Conservation (phyloP, 2,797 vertebrate genomes). For the Neoniphon sammara region DNA sequence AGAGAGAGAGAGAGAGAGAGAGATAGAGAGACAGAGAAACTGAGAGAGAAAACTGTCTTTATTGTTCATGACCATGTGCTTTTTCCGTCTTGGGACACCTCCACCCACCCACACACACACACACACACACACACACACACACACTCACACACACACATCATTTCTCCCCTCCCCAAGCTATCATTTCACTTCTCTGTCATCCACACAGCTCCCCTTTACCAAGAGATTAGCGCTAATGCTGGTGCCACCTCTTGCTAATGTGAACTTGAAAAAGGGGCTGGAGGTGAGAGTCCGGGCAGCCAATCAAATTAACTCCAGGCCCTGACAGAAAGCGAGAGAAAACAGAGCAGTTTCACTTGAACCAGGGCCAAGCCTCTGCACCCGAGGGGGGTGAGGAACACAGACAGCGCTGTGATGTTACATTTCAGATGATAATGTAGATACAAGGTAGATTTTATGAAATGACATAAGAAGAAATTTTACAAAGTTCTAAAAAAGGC, state of each 20-base stretch:
- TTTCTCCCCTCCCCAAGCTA: not conserved
- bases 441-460: not conserved
- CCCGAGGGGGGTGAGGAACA: conserved; percentile 50
- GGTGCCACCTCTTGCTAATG: not conserved
- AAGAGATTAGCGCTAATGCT: conserved; percentile 10
- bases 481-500: too few relatives aligned
- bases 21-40: not conserved
- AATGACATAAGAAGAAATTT: too few relatives aligned
- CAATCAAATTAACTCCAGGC: conserved; percentile 29
- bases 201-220: not conserved
- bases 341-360: conserved; percentile 83
- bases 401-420: not conserved
- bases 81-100: not conserved
- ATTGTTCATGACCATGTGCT: too few relatives aligned
- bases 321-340: conserved; percentile 39
- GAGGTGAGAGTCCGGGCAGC: conserved; percentile 36
- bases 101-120: too few relatives aligned
- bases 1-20: too few relatives aligned
- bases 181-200: not conserved
- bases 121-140: not conserved
- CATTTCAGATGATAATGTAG: not conserved
- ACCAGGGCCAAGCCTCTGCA: conserved; percentile 70
- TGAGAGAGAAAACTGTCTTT: too few relatives aligned
- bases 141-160: not conserved
- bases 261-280: not conserved